Base-by-base conservation (phyloP, 2,113 vertebrate genomes). In the Ceyx melanurus region DNA sequence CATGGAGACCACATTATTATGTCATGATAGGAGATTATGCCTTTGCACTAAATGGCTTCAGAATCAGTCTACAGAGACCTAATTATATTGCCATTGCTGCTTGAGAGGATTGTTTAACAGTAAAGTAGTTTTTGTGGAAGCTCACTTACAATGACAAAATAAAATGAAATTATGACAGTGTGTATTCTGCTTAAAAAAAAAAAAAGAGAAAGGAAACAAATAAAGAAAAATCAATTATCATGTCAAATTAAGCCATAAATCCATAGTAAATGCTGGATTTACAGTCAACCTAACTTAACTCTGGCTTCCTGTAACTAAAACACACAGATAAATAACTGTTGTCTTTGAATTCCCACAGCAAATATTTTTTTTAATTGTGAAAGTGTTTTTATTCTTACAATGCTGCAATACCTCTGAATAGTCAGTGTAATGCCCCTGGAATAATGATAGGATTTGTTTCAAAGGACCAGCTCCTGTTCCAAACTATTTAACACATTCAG, bases 71-170 rank as follows among this genome's bases (percentile, higher is more conserved):
- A 80, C 82, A 93, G 92, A 80, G 95, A 95, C 88, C 51, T 96
- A 86, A 96, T 96, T 97, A 88, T 88, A 73, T 25, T 95, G 89
- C 89, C 61, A 89, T 28, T 79, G 82, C 71, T 96, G 43, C 88
- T 80, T 57, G 45, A 79, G 93, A 95, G 77, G 77, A 85, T 20
- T 77, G 92, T 78, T 89, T 58, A 91, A 88, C 64, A 71, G 65
- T 15, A 78, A 79, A 95, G 68, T 43, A 11, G 51, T 92, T 95
- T 96, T 66, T 67, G 37, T 26, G 65, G 78, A 78, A 75, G 43
- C 82, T 92, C 87, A 33, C 64, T 94, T 61, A 48, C 1, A 13
- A 33, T 21, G 71, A 66, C 65, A 95, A 75, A 88, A 89, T 48
- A 68, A 94, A 97, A 83, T 12, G 9, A 89, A 95, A 94, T 94